phyloP scores from a whole-genome alignment of 30 jellyfish, hydroid and myxozoan species.

The Aurelia aurita complex sp. Pacific region DNA sequence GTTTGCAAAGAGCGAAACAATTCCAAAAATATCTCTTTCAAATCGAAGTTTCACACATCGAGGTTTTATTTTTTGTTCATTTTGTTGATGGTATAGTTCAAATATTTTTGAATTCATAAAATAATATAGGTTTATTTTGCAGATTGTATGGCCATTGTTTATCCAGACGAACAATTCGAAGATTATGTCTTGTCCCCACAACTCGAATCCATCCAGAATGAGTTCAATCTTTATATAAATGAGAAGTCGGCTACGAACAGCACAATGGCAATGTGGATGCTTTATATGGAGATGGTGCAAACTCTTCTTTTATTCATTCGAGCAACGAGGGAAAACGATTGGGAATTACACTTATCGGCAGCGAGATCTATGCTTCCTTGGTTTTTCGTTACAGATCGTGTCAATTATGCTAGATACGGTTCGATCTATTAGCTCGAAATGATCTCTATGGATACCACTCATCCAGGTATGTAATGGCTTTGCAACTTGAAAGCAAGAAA shows the following conservation, averaged over 20 bases:
- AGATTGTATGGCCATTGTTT: constrained; percentile 1
- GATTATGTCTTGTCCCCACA: constrained; percentile 18
- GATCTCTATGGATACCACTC: constrained; percentile 59
- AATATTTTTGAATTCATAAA: neutral
- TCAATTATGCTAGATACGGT: constrained; percentile 73
- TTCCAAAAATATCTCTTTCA: too few species aligned
- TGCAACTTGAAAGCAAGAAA: neutral
- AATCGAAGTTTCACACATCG: too few species aligned
- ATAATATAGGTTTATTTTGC: neutral
- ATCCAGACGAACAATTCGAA: constrained; percentile 22
- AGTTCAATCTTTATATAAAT: neutral
- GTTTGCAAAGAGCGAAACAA: too few species aligned
- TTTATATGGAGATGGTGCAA: constrained; percentile 76
- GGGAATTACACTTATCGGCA: constrained; percentile 75
- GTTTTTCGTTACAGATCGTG: constrained; percentile 74
- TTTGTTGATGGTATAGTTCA: too few species aligned
- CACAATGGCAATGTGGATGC: constrained; percentile 54
- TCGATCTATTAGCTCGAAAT: constrained; percentile 82
- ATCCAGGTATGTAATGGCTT: constrained; percentile 60
- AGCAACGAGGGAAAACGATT: constrained; percentile 77
- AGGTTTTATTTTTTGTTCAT: too few species aligned
- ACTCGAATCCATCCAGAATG: constrained; percentile 5
- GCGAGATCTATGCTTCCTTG: constrained; percentile 79
- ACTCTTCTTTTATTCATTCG: constrained; percentile 47
- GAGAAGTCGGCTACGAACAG: constrained; percentile 7